Base-by-base conservation (phyloP, 1,140 invertebrate genomes). In the Drosophila kikkawai region DNA sequence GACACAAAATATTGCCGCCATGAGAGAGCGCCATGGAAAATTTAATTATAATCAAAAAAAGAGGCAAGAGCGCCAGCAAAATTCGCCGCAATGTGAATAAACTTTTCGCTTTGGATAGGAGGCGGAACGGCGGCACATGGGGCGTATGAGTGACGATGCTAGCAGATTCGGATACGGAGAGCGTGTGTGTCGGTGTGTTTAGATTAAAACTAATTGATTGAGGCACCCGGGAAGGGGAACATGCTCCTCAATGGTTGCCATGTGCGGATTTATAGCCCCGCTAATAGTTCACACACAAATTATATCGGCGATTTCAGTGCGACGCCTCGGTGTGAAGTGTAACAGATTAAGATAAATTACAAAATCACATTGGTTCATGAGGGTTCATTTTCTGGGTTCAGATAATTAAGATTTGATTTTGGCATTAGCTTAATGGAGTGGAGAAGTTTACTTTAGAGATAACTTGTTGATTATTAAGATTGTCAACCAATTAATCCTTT, bases 201-300 rank as follows among this genome's bases (percentile, higher is more conserved):
- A 83, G 83, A 83, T 87, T 88, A 59, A 83, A 73, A 61, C 61
- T 63, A 88, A 87, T 80, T 86, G 84, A 80, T 86, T 58, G 79
- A 75, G 82, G 68, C 73, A 70, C 19, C 29, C 37, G 47, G 64
- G 41, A 29, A 45, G 58, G 60, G 67, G 65, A 50, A 34, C 56
- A 58, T 65, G 69, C 32, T 34, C 34, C 45, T 41, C 69, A 64
- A 48, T 55, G 41, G 75, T 78, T 78, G 75, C 75, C 57, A 78
- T 78, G 75, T 64, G 82, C 75, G 75, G 78, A 76, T 71, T 68
- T 79, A 69, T 78, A 50, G 75, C 48, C 74, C 69, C 51, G 57
- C 76, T 78, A 78, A 78, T 78, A 64, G 71, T 64, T 75, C 58
- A 42, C 70, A 55, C 59, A 64, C 71, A 75, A 75, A 75, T 75